Conservation (phyloP, 2,888 invertebrate species). For the Amphipoea lucens region DNA sequence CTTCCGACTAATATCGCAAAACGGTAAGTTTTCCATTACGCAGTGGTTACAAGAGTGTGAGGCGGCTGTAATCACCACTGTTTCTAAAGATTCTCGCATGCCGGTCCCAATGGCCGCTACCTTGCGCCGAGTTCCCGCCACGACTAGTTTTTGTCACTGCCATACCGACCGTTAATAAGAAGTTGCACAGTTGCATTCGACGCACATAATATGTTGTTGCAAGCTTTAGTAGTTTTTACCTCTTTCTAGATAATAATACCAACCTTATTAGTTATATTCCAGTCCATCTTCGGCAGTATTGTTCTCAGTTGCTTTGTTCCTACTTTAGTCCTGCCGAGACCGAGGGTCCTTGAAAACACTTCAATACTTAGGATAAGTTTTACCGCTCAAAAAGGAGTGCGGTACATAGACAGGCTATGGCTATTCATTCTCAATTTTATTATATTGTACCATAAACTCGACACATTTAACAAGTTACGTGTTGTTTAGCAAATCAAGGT, state of each 20-base stretch:
- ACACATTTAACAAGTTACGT: background rate
- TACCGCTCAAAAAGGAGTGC: background rate
- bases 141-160: conserved; percentile 73
- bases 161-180: conserved; percentile 70
- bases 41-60: conserved; percentile 58
- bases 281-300: conserved; percentile 6
- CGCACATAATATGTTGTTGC: conserved; percentile 60
- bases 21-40: conserved; percentile 56
- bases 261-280: conserved; percentile 13
- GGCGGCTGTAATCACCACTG: conserved; percentile 57
- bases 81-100: conserved; percentile 70
- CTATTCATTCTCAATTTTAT: background rate
- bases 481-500: conserved; percentile 12
- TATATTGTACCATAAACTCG: background rate
- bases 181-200: conserved; percentile 69
- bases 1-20: conserved; percentile 50
- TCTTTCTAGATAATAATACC: conserved; percentile 11
- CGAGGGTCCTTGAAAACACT: conserved; percentile 17
- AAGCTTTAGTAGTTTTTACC: conserved; percentile 38
- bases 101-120: conserved; percentile 67
- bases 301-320: conserved; percentile 10
- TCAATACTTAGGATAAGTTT: conserved; percentile 13
- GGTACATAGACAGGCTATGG: background rate
- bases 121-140: conserved; percentile 67
- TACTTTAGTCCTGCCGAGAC: background rate